A percentile compares a stretch with the other conserved stretches of the same genome.
These are phyloP conservation scores for Drosophila sproati DNA, from an alignment of 1,140 invertebrate genomes.

Conservation along the genomic window DNA sequence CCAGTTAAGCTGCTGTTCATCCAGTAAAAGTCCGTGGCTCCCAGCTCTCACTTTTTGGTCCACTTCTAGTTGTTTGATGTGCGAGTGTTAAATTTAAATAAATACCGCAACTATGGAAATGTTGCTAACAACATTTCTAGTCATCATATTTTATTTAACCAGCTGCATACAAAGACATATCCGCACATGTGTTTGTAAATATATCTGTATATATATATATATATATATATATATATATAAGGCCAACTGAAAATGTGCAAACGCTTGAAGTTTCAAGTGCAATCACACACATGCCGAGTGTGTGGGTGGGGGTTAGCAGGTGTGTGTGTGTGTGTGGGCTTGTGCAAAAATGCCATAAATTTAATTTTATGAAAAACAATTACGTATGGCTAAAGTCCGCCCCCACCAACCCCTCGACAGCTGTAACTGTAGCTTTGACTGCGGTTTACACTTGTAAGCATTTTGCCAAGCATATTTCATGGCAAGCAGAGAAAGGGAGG, in stretches of 20 bases:
- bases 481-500: conserved; percentile 14
- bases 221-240: conserved; percentile 9
- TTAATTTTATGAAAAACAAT: conserved; percentile 83
- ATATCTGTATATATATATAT: conserved; percentile 9
- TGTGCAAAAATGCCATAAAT: conserved; percentile 79
- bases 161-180: conserved; percentile 32
- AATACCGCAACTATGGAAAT: conserved; percentile 21
- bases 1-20: conserved; percentile 48
- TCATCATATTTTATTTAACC: conserved; percentile 36
- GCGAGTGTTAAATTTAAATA: conserved; percentile 71
- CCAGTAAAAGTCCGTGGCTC: not conserved
- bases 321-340: conserved; percentile 21
- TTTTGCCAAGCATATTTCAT: conserved; percentile 78
- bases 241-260: conserved; percentile 36
- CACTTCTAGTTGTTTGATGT: conserved; percentile 67
- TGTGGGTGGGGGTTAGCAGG: not conserved
- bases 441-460: conserved; percentile 83
- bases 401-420: conserved; percentile 50
- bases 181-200: not conserved
- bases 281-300: conserved; percentile 23
- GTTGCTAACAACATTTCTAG: conserved; percentile 44
- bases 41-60: conserved; percentile 39
- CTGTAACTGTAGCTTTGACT: conserved; percentile 70
- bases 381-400: conserved; percentile 62
- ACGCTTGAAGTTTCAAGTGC: conserved; percentile 52